Evolutionary conservation across 2,888 invertebrate species (phyloP).

Genomic region (Dynastes hyllus): DNA sequence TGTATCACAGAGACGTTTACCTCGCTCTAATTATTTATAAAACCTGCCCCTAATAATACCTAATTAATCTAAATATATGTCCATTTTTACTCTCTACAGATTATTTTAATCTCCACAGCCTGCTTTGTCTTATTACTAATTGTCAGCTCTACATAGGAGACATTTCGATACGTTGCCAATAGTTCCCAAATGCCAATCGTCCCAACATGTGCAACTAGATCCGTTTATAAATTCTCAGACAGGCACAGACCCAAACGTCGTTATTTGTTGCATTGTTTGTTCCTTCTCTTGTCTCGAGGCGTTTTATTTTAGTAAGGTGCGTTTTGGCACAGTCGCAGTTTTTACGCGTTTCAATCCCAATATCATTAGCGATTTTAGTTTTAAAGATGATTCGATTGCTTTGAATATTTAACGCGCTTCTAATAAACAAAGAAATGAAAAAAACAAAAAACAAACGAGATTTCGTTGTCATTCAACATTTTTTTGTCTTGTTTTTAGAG

Average conservation of each 20-base stretch:
- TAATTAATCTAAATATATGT: too few relatives aligned
- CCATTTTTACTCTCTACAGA: too few relatives aligned
- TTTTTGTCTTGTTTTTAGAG: too few relatives aligned
- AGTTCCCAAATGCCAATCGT: background rate
- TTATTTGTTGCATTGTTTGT: constrained; percentile 2
- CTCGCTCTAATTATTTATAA: too few relatives aligned
- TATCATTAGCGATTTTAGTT: background rate
- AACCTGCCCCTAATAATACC: too few relatives aligned
- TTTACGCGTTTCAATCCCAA: background rate
- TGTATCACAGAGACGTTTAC: too few relatives aligned
- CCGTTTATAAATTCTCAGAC: background rate
- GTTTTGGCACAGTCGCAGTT: background rate
- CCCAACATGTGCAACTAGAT: background rate
- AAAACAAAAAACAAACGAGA: too few relatives aligned
- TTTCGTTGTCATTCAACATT: too few relatives aligned
- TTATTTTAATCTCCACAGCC: too few relatives aligned
- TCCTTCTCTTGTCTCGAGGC: background rate
- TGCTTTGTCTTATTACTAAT: too few relatives aligned
- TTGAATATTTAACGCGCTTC: background rate
- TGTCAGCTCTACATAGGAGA: background rate
- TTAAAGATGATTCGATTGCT: background rate
- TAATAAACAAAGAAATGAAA: too few relatives aligned
- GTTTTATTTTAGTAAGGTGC: background rate
- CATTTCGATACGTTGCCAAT: constrained; percentile 3
- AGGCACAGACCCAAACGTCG: background rate